Conservation (phyloP, 2,888 invertebrate genomes). For the Reticulitermes lucifugus region DNA sequence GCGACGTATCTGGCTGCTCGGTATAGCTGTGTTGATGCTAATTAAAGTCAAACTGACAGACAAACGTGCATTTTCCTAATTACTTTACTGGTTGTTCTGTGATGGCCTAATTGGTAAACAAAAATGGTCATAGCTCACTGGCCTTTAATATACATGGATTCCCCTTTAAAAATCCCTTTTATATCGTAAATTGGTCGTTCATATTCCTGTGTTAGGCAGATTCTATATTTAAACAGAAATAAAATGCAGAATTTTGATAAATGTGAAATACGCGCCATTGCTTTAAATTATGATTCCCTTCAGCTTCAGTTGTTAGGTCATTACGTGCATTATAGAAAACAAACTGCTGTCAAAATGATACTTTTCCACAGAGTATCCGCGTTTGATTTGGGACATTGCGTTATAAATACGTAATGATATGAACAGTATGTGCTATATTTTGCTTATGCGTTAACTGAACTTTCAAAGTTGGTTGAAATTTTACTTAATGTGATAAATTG, state of each 20-base stretch:
- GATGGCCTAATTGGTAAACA: background rate
- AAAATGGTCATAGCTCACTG: slow-evolving; percentile 22
- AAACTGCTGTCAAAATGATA: too few relatives aligned
- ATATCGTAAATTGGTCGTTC: background rate
- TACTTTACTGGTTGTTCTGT: background rate
- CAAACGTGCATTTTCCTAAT: slow-evolving; percentile 4
- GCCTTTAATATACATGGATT: background rate
- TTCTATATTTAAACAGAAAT: background rate
- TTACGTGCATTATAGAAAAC: too few relatives aligned
- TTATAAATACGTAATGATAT: too few relatives aligned
- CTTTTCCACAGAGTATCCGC: too few relatives aligned
- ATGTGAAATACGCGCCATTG: background rate
- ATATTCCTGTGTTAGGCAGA: slow-evolving; percentile 8
- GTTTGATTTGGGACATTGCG: too few relatives aligned
- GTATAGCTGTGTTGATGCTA: background rate
- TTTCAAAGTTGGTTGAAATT: too few relatives aligned
- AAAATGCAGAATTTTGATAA: background rate
- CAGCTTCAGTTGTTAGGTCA: too few relatives aligned
- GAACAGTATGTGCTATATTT: too few relatives aligned
- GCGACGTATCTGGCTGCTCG: background rate
- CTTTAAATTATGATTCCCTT: background rate
- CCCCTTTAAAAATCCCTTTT: background rate
- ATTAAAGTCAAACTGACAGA: background rate
- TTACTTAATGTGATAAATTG: too few relatives aligned
- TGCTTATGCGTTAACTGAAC: too few relatives aligned